Evolutionary conservation across 2,113 vertebrate species (phyloP), one percentile per base, ranked within the genome.

Genomic region (Callopanchax toddi): DNA sequence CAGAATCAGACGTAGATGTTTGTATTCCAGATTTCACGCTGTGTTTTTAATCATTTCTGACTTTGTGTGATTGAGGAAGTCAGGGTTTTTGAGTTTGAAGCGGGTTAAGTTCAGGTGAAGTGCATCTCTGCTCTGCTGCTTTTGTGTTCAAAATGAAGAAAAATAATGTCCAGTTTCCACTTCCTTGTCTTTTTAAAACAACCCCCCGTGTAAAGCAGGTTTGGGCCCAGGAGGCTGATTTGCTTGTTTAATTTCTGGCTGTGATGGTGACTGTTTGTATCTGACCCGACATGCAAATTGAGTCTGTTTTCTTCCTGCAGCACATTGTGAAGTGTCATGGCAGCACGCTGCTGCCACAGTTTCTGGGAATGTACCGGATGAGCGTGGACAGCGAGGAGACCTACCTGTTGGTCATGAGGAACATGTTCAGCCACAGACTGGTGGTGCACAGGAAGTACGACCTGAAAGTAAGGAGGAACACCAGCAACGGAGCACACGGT

Each of bases 361-460:
- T 98, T 85, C 86, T 97, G 86, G 95, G 95, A 0, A 98, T 97
- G 96, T 97, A 97, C 89, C 93, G 96, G 0, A 91, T 96, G 10
- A 94, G 92, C 0, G 96, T 97, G 81, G 96, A 98, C 74, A 96
- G 86, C 0, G 96, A 97, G 85, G 95, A 97, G 80, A 94, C 92
- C n/a, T 98, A 97, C 84, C 89, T 97, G 87, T 93, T 98, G 1
- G 94, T 96, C 62, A 98, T 97, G 96, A 94, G 96, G 81, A 98
- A 96, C 89, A 94, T 95, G 86, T 98, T 98, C 77, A 97, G 96
- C 87, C 96, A 96, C 88, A 91, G 95, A 37, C 94, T 98, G 23
- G 82, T 94, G 0, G 93, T 98, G 1, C 96, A 98, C 91, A 90
- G 94, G 72, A 98, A 97, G 78, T 97, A 98, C 3, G 96, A 98